A percentile compares a stretch with the other conserved stretches of the same genome.
phyloP scores from a whole-genome alignment of 2,888 invertebrate genomes.

The Stenchaetothrips biformis region DNA sequence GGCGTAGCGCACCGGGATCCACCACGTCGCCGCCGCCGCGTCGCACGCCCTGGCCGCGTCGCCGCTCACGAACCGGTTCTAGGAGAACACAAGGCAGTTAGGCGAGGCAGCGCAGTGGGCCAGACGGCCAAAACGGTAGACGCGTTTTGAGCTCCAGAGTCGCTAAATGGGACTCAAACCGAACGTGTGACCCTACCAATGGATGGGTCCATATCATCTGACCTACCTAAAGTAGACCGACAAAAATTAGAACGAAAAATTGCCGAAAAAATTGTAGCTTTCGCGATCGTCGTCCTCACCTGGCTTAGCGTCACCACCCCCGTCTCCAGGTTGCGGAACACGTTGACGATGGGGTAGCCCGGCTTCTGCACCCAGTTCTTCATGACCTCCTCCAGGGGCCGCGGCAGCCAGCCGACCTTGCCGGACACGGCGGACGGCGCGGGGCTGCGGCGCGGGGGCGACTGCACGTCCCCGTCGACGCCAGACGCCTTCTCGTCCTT shows the following conservation, averaged over 20 bases:
- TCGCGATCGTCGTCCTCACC: neutral
- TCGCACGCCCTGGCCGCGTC: neutral
- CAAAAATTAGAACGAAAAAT: too few species aligned
- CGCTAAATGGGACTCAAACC: too few species aligned
- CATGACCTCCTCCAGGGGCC: neutral
- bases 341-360: conserved; percentile 8
- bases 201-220: too few species aligned
- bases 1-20: neutral
- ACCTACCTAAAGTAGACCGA: too few species aligned
- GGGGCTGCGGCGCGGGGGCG: neutral
- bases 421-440: neutral
- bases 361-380: neutral
- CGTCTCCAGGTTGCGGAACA: conserved; percentile 1
- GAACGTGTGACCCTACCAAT: too few species aligned
- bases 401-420: neutral
- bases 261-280: too few species aligned
- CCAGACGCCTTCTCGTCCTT: neutral
- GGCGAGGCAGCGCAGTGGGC: neutral
- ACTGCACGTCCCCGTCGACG: neutral
- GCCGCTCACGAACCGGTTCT: neutral
- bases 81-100: neutral
- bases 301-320: neutral
- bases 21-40: neutral
- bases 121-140: too few species aligned
- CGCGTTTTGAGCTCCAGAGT: too few species aligned